Percentiles rank a stretch among this genome's conserved stretches.
These are phyloP conservation scores for Onthophagus sagittarius DNA, from an alignment of 2,888 invertebrate species.

Conservation along the genomic window DNA sequence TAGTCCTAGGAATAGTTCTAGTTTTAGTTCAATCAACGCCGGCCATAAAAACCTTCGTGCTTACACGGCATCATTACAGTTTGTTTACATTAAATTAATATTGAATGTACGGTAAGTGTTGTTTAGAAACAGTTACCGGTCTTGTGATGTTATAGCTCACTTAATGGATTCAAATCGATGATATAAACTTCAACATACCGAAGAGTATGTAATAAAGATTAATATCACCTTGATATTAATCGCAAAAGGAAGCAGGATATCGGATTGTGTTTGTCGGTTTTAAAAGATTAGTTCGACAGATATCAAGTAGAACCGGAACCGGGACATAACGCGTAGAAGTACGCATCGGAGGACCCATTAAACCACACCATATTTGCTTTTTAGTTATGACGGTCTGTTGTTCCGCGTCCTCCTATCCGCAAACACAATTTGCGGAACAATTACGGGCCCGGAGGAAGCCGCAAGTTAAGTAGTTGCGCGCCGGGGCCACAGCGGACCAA, in stretches of 20 bases:
- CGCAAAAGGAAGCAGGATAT: not conserved
- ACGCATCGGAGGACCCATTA: slow-evolving; percentile 30
- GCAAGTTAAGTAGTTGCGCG: slow-evolving; percentile 46
- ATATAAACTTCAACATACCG: too few species aligned
- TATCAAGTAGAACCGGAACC: not conserved
- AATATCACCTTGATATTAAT: not conserved
- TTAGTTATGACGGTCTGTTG: slow-evolving; percentile 32
- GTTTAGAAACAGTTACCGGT: too few species aligned
- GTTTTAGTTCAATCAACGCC: too few species aligned
- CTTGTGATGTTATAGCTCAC: too few species aligned
- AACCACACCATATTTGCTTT: slow-evolving; percentile 45
- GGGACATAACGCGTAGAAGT: not conserved
- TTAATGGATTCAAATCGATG: too few species aligned
- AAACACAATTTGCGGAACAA: slow-evolving; percentile 50
- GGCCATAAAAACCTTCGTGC: too few species aligned
- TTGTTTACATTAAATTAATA: too few species aligned
- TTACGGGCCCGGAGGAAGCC: slow-evolving; percentile 47
- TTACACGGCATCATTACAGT: too few species aligned
- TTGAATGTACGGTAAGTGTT: too few species aligned
- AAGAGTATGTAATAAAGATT: too few species aligned
- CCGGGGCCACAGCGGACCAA: slow-evolving; percentile 34
- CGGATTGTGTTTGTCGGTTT: not conserved
- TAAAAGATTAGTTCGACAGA: not conserved
- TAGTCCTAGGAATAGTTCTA: too few species aligned
- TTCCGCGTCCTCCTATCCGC: slow-evolving; percentile 45